Conservation (phyloP, 2,797 vertebrate species). For the Sarcophilus harrisii region DNA sequence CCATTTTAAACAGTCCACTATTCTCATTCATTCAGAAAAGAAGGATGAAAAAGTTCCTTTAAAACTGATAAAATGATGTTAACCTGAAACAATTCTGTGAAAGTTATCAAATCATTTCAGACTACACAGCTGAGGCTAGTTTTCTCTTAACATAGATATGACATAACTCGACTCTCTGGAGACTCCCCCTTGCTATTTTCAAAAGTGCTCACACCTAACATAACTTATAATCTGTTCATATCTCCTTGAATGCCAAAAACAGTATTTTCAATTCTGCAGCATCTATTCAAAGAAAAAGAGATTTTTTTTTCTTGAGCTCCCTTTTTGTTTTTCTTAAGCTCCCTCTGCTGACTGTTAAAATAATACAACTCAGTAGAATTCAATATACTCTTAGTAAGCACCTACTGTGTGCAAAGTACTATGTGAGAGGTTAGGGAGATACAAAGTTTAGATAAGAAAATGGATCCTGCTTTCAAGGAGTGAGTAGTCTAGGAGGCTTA, state of each 20-base stretch:
- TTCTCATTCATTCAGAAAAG: background rate
- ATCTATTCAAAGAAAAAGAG: background rate
- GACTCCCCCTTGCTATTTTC: conserved; percentile 70
- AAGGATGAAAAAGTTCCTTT: conserved; percentile 31
- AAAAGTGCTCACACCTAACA: conserved; percentile 75
- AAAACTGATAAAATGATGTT: conserved; percentile 57
- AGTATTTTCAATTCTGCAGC: conserved; percentile 50
- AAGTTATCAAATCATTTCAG: conserved; percentile 41
- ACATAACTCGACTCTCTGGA: conserved; percentile 68
- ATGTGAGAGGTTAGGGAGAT: accelerated
- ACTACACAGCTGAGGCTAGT: conserved; percentile 40
- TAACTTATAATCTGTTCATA: conserved; percentile 78
- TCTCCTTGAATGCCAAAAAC: conserved; percentile 70
- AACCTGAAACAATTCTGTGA: conserved; percentile 47
- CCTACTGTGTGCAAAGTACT: background rate
- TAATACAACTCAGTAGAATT: background rate
- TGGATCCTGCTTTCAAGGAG: background rate
- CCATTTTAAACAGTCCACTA: background rate
- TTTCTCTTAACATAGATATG: conserved; percentile 70
- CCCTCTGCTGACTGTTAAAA: background rate
- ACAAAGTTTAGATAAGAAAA: background rate
- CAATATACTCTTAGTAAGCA: background rate
- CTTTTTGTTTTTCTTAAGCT: background rate
- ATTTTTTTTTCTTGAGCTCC: background rate
- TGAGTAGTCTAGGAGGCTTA: background rate